Percentiles rank a stretch among this genome's conserved stretches.
phyloP scores from a whole-genome alignment of 1,140 invertebrate genomes.

The Dinoponera quadriceps region DNA sequence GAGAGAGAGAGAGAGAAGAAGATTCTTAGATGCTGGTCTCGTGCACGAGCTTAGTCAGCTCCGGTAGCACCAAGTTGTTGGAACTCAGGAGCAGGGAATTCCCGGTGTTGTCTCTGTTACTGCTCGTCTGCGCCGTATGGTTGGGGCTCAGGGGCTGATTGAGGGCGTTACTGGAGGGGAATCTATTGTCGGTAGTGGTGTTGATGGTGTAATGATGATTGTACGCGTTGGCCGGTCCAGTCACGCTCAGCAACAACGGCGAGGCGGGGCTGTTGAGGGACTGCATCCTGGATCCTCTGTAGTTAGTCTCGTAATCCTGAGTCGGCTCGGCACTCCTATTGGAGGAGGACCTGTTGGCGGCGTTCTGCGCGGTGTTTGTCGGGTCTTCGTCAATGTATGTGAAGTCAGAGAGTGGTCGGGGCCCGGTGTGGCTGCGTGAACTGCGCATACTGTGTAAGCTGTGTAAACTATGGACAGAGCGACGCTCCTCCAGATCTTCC shows the following conservation, averaged over 20 bases:
- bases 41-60: slow-evolving; percentile 89
- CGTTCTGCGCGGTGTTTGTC: slow-evolving; percentile 85
- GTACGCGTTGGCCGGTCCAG: slow-evolving; percentile 79
- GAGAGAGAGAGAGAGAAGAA: neutral
- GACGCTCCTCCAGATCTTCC: slow-evolving; percentile 99
- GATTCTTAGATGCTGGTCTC: slow-evolving; percentile 89
- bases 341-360: slow-evolving; percentile 78
- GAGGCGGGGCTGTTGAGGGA: slow-evolving; percentile 83
- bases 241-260: slow-evolving; percentile 82
- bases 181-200: slow-evolving; percentile 77
- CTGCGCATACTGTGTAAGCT: slow-evolving; percentile 97
- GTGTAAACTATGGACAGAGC: slow-evolving; percentile 98
- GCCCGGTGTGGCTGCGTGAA: slow-evolving; percentile 92
- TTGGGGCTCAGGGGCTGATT: slow-evolving; percentile 79
- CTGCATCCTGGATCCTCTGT: slow-evolving; percentile 75
- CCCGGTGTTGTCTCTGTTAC: slow-evolving; percentile 78
- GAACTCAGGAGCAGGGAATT: slow-evolving; percentile 84
- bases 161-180: slow-evolving; percentile 75
- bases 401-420: slow-evolving; percentile 94
- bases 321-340: slow-evolving; percentile 80
- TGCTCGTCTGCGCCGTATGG: slow-evolving; percentile 75
- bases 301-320: slow-evolving; percentile 78
- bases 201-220: slow-evolving; percentile 78
- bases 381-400: slow-evolving; percentile 96
- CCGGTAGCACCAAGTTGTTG: slow-evolving; percentile 85